phyloP scores from a whole-genome alignment of 2,113 vertebrate genomes.

The Ophiodon elongatus region DNA sequence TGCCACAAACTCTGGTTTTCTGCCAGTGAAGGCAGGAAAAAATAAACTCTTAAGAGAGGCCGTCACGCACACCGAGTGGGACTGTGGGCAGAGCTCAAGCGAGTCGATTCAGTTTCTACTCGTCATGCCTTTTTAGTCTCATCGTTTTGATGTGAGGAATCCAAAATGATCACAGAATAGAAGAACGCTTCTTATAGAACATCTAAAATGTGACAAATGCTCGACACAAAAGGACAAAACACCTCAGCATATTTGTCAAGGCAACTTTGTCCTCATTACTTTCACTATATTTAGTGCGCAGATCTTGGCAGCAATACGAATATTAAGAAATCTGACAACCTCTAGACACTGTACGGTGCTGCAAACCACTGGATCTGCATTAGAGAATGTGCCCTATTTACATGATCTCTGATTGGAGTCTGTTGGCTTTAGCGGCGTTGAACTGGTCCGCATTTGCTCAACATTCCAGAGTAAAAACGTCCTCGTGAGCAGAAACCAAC shows the following conservation, averaged over 20 bases:
- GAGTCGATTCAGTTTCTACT: neutral
- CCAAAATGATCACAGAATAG: neutral
- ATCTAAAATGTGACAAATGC: neutral
- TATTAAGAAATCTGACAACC: neutral
- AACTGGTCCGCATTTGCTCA: neutral
- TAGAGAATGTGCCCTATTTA: neutral
- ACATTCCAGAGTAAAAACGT: neutral
- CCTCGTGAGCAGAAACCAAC: neutral
- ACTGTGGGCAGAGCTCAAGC: neutral
- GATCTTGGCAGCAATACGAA: neutral
- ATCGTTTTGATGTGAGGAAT: neutral
- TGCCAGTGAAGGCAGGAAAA: neutral
- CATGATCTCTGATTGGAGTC: neutral
- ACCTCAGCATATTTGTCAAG: conserved; percentile 1
- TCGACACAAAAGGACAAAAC: neutral
- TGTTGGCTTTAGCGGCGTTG: neutral
- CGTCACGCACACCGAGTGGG: too few relatives aligned
- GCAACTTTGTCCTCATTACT: conserved; percentile 1
- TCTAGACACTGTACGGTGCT: neutral
- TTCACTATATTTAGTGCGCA: neutral
- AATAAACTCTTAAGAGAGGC: neutral
- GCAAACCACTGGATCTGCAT: neutral
- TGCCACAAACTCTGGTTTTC: neutral
- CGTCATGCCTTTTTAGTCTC: neutral
- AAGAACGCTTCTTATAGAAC: neutral